phyloP scores from a whole-genome alignment of 23 tunicate species.

The Diplosoma virens region DNA sequence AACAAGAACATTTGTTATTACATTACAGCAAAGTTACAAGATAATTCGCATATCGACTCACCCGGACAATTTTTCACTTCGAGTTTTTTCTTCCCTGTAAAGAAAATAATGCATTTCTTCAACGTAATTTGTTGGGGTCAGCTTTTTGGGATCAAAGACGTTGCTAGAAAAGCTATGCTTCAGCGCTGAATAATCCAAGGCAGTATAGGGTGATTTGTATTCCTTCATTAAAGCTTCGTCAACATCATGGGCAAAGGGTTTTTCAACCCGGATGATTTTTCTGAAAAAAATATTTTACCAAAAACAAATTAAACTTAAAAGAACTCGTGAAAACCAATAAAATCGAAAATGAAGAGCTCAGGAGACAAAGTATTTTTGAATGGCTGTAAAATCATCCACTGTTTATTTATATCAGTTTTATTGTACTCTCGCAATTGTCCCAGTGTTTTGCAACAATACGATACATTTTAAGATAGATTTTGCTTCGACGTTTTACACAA shows the following conservation, averaged over 20 bases:
- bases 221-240: not conserved
- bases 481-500: no score
- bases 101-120: slow-evolving; percentile 49
- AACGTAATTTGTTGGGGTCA: slow-evolving; percentile 10
- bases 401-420: no score
- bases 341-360: no score
- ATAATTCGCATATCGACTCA: not conserved
- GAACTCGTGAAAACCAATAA: not conserved
- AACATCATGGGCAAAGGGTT: not conserved
- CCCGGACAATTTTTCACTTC: slow-evolving; percentile 26
- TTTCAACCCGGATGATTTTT: not conserved
- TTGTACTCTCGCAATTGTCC: no score
- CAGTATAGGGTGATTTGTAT: slow-evolving; percentile 4
- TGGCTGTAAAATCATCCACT: no score
- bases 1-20: no score
- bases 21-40: no score
- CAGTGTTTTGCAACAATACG: no score
- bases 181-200: not conserved
- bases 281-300: not conserved
- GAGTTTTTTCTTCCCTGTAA: slow-evolving; percentile 42
- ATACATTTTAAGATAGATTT: no score
- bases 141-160: not conserved
- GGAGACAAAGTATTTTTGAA: not conserved
- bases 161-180: not conserved
- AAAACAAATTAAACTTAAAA: not conserved